Evolutionary conservation across 2,113 vertebrate genomes (phyloP).

Genomic region (Osmerus mordax): DNA sequence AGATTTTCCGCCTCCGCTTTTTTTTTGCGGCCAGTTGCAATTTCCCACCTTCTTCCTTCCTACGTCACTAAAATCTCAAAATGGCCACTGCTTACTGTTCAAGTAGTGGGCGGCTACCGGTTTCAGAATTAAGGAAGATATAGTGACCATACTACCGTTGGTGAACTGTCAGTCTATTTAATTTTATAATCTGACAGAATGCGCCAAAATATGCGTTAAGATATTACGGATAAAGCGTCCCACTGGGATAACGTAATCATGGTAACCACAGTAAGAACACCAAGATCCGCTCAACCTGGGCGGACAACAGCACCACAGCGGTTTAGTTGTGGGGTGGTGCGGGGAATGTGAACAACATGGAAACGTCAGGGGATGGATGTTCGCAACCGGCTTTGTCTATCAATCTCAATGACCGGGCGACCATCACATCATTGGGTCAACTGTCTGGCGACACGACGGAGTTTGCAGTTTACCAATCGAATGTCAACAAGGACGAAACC

Average conservation of each 20-base stretch:
- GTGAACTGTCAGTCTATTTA: background rate
- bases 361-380: constrained; percentile 19
- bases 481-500: constrained; percentile 5
- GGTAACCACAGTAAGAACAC: constrained; percentile 1
- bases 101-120: constrained; percentile 16
- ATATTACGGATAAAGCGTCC: background rate
- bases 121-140: constrained; percentile 8
- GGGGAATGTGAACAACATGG: constrained; percentile 36
- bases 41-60: background rate
- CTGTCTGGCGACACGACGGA: background rate
- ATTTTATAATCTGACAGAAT: background rate
- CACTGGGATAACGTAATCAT: constrained; percentile 8
- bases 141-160: background rate
- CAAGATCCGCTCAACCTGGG: constrained; percentile 1
- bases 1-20: background rate
- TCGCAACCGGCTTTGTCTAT: constrained; percentile 24
- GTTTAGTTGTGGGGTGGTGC: constrained; percentile 17
- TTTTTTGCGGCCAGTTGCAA: background rate
- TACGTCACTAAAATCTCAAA: constrained; percentile 39
- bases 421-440: background rate
- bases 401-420: constrained; percentile 23
- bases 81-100: constrained; percentile 23
- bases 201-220: background rate
- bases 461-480: background rate
- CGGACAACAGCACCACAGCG: constrained; percentile 17